Percentiles rank a stretch among this genome's conserved stretches.
Evolutionary conservation across 2,797 vertebrate species (phyloP).

Genomic region (Hipposideros larvatus): DNA sequence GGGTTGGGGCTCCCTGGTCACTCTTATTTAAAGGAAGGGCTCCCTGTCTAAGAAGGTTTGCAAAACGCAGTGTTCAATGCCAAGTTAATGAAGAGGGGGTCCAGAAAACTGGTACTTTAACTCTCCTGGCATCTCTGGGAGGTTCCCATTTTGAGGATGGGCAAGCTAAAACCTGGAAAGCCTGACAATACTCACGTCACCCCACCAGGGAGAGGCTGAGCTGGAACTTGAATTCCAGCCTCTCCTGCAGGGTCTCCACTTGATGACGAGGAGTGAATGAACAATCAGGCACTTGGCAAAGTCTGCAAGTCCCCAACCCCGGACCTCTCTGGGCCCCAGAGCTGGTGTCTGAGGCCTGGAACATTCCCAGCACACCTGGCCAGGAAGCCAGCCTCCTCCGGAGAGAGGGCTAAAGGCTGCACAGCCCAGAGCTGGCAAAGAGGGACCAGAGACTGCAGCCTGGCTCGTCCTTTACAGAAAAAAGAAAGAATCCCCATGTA

Average conservation of each 20-base stretch:
- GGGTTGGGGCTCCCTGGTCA: accelerated
- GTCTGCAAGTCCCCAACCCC: not conserved
- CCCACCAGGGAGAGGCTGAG: not conserved
- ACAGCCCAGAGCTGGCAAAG: conserved; percentile 57
- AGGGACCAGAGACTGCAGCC: conserved; percentile 63
- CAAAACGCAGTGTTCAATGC: not conserved
- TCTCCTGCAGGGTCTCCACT: not conserved
- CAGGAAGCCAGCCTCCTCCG: not conserved
- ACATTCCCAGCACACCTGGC: not conserved
- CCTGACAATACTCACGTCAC: not conserved
- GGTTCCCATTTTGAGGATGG: not conserved
- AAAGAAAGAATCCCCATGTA: not conserved
- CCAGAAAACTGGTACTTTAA: too few relatives aligned
- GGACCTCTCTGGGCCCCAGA: not conserved
- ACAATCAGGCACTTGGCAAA: conserved; percentile 56
- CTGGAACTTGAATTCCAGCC: not conserved
- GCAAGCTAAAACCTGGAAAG: not conserved
- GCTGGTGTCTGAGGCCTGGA: not conserved
- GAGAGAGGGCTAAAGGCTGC: conserved; percentile 39
- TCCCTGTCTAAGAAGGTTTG: not conserved
- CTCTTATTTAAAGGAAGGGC: not conserved
- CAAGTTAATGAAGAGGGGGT: not conserved
- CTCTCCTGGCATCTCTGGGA: not conserved
- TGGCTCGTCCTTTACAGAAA: not conserved
- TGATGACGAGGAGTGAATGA: not conserved